Conservation (phyloP, 2,797 vertebrate genomes). For the Sebastes wilsoni region DNA sequence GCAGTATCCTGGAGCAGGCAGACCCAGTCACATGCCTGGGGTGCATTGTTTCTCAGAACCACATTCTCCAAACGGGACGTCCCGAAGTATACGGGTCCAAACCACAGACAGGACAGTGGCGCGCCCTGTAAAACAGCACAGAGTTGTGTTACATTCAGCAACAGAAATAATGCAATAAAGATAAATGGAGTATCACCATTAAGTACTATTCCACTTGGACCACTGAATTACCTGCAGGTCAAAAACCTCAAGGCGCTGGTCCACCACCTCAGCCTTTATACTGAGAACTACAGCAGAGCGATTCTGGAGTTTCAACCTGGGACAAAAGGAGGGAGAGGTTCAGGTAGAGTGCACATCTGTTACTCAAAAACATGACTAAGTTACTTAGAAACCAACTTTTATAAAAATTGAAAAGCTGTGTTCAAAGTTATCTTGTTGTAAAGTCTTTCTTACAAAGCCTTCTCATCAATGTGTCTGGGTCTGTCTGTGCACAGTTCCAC, state of each 20-base stretch:
- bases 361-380: neutral
- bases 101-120: constrained; percentile 59
- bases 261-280: constrained; percentile 63
- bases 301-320: constrained; percentile 66
- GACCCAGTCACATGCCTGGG: constrained; percentile 67
- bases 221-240: constrained; percentile 62
- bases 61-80: constrained; percentile 52
- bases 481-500: constrained; percentile 59
- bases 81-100: constrained; percentile 68
- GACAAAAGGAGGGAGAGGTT: neutral
- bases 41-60: constrained; percentile 63
- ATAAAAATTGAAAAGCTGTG: neutral
- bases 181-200: neutral
- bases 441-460: constrained; percentile 49
- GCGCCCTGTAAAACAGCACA: constrained; percentile 39
- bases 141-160: neutral
- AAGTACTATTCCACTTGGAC: neutral
- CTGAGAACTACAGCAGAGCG: constrained; percentile 29
- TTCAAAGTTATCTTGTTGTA: neutral
- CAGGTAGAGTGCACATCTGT: neutral
- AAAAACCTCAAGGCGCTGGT: constrained; percentile 59
- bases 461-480: constrained; percentile 41
- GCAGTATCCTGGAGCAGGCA: constrained; percentile 45
- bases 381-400: neutral
- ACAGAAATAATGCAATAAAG: neutral